Conservation (phyloP, 2,113 vertebrate species). For the Macrotus californicus region DNA sequence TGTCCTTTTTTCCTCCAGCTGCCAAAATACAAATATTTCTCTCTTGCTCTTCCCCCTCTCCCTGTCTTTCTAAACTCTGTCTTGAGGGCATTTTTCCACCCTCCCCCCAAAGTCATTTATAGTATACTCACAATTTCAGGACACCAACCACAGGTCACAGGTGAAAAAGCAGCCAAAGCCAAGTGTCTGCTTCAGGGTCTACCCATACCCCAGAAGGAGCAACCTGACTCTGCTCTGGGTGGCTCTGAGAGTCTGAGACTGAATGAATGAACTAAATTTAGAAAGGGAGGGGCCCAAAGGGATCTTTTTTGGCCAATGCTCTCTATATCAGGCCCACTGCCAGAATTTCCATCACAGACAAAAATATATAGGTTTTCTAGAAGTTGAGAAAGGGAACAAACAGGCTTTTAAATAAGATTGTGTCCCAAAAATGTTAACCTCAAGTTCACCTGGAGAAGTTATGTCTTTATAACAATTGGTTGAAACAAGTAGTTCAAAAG, state of each 20-base stretch:
- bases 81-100: background rate
- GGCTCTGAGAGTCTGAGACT: constrained; percentile 61
- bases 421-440: constrained; percentile 13
- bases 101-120: background rate
- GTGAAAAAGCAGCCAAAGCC: constrained; percentile 21
- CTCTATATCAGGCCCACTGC: constrained; percentile 2
- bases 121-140: background rate
- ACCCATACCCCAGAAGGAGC: constrained; percentile 21
- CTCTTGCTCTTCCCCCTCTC: constrained; percentile 40
- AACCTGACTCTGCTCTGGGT: constrained; percentile 7
- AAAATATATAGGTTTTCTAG: background rate
- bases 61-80: background rate
- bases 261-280: constrained; percentile 71
- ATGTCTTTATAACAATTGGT: background rate
- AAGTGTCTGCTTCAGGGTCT: constrained; percentile 33
- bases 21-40: constrained; percentile 58
- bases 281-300: constrained; percentile 58
- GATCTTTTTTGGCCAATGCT: constrained; percentile 59
- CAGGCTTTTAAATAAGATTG: background rate
- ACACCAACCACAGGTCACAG: background rate
- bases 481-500: constrained; percentile 30
- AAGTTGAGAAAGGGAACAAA: background rate
- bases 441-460: background rate
- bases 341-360: constrained; percentile 33
- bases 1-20: constrained; percentile 1